These are phyloP conservation scores for Sanderia malayensis DNA, from an alignment of 30 jellyfish, hydroid and myxozoan species.

Conservation along the genomic window DNA sequence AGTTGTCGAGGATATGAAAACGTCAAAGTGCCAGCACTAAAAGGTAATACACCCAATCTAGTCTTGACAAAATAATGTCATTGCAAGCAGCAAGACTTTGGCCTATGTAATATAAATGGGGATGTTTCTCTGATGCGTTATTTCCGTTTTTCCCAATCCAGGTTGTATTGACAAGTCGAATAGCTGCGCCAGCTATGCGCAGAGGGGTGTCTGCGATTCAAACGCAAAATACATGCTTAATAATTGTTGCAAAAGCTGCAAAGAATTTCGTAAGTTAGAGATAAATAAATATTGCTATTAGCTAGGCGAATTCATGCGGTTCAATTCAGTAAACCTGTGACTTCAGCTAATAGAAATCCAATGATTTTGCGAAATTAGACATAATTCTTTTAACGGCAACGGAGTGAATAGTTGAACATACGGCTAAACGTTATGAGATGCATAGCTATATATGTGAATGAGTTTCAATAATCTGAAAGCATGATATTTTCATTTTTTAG, in stretches of 20 bases:
- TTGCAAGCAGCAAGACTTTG: no score
- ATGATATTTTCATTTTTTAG: background rate
- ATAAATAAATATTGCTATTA: conserved; percentile 1
- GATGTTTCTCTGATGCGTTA: background rate
- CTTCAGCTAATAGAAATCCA: no score
- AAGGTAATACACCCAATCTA: background rate
- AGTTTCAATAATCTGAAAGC: no score
- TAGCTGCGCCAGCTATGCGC: conserved; percentile 37
- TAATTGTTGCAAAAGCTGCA: conserved; percentile 38
- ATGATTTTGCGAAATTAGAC: no score
- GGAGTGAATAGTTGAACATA: no score
- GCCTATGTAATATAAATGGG: no score
- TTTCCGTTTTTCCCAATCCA: background rate
- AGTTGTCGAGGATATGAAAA: conserved; percentile 38
- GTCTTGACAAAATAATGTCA: no score
- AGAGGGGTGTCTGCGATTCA: conserved; percentile 24
- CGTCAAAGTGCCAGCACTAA: conserved; percentile 34
- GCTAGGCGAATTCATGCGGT: no score
- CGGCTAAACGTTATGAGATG: no score
- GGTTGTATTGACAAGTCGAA: conserved; percentile 37
- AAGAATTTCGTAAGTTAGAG: background rate
- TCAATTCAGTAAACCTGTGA: no score
- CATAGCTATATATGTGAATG: background rate
- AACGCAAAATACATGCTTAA: conserved; percentile 40
- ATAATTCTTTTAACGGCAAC: no score